Evolutionary conservation across 2,113 vertebrate genomes (phyloP), one percentile per base, ranked within the genome.

Genomic region (Arizona elegans): DNA sequence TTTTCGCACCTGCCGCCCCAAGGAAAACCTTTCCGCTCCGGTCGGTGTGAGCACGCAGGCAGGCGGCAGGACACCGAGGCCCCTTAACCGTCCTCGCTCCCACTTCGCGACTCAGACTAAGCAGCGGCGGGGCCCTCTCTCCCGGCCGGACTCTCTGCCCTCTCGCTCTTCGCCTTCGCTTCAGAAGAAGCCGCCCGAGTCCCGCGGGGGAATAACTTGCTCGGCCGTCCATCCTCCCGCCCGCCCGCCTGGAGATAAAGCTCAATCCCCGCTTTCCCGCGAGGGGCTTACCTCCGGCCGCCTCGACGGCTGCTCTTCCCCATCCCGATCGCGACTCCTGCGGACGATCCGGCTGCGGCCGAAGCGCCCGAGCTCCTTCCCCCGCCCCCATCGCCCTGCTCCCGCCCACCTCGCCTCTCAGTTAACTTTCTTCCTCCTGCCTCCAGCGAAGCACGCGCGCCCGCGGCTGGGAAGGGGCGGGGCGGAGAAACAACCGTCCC

Each of bases 311-410:
- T 10, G 8, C 92, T 87, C 50, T 56, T 62, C 75, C 75, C 65
- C 92, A 93, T 93, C 43, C 75, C 88, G 70, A 38, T 23, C 92
- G 55, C 92, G 88, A 62, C 75, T 86, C 55, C 33, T 33, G 86
- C 91, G 23, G 6, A 33, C n/a, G 8, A 53, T 3, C 70, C 50
- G 65, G 24, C 26, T 50, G 17, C 26, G 92, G 75, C 75, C 53
- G 38, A 12, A 19, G n/a, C 7, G 2, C 17, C 8, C 8, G 29
- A 29, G 29, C 33, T 91, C 55, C 86, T 56, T 87, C 93, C 95
- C 65, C 94, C 89, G 93, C 95, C 91, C 90, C 52, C 53, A 1
- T 87, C 62, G n/a, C 47, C 24, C 43, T 13, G 13, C 52, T 29
- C 38, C 9, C 81, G 33, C 38, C 81, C 75, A 24, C 21, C 0